Base-by-base conservation (phyloP, 2,888 invertebrate genomes). In the Cordilura impudica region DNA sequence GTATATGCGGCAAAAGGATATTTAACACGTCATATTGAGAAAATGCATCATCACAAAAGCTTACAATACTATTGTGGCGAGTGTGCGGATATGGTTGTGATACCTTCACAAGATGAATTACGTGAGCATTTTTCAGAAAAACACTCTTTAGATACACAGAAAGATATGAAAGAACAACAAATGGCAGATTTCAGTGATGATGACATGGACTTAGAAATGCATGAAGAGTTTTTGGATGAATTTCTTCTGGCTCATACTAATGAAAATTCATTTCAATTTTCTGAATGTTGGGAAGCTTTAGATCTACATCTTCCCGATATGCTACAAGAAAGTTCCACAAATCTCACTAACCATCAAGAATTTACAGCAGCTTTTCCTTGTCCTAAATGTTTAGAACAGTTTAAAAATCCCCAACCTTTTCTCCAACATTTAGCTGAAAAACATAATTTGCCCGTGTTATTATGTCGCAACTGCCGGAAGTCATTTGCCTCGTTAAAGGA, bases 181-280 rank as follows among this genome's bases (percentile, higher is more conserved):
- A n/a, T n/a, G n/a, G 3, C 8, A 10, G 31, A 10, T n/a, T 69
- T 71, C 8, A 80, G 56, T 47, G 79, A 83, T 18, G 74, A 81
- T 7, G 82, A 83, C 21, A 78, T 81, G 35, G 82, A 84, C 58
- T 78, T 83, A 8, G 83, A 83, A 60, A 85, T 84, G 84, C 83
- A 83, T 45, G 84, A 84, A 66, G 85, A 85, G 43, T 85, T 85
- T 60, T 72, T 85, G 5, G 85, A 85, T 61, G 84, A 85, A 49
- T 83, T 84, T 70, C 73, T 85, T 16, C 35, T 85, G 8, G 82
- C 81, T 47, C 81, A 82, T 61, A 78, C 83, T 2, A 81, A 83
- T 58, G 83, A 84, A 23, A 83, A 84, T 49, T 83, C 83, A 4
- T 84, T 84, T 78, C 80, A 84, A 56, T 84, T 85, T 65, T 83